Percentiles rank a stretch among this genome's conserved stretches.
Conservation (phyloP, 2,113 vertebrate genomes). For the Eolophus roseicapilla region DNA sequence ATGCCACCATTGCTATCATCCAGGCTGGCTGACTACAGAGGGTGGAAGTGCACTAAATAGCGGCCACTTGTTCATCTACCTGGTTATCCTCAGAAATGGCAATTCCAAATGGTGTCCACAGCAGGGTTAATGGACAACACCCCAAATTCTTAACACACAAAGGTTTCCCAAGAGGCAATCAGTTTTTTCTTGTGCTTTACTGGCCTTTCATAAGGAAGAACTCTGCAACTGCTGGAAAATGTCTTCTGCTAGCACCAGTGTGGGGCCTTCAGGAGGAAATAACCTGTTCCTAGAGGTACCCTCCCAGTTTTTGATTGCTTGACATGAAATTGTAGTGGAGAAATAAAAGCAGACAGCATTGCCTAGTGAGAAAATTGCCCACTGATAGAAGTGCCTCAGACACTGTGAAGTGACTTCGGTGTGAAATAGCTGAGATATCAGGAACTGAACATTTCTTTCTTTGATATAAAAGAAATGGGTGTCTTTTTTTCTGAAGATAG, state of each 20-base stretch:
- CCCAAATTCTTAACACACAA: neutral
- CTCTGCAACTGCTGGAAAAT: neutral
- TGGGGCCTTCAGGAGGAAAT: neutral
- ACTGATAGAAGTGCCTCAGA: neutral
- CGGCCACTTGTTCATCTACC: neutral
- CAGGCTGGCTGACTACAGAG: neutral
- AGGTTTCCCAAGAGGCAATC: neutral
- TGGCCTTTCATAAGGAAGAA: neutral
- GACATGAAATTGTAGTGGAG: neutral
- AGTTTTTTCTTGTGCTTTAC: neutral
- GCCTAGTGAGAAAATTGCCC: neutral
- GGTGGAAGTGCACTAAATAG: accelerated
- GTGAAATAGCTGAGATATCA: neutral
- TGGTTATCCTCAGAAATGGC: neutral
- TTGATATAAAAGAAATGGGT: neutral
- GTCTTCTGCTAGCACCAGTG: neutral
- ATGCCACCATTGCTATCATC: neutral
- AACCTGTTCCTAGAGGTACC: neutral
- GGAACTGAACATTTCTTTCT: neutral
- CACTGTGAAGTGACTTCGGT: neutral
- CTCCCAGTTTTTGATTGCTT: neutral
- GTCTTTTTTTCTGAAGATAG: neutral
- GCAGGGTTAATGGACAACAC: neutral
- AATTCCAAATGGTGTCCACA: neutral
- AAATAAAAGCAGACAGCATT: neutral